phyloP scores from a whole-genome alignment of 2,797 vertebrate genomes.

The Caiman crocodilus region DNA sequence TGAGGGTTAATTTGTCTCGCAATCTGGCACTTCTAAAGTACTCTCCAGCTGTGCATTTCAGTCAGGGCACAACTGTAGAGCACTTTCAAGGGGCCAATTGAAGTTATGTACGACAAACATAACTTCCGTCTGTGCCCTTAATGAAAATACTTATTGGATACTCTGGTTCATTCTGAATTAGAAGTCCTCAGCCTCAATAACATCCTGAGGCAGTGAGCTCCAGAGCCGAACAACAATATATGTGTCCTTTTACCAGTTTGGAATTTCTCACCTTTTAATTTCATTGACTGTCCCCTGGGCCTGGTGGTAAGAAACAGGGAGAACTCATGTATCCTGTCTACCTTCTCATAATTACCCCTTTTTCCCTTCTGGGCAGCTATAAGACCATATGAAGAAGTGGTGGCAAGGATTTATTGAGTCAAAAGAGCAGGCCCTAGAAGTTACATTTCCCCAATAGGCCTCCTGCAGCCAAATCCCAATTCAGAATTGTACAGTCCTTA shows the following conservation, averaged over 20 bases:
- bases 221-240: not conserved
- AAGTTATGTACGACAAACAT: too few relatives aligned
- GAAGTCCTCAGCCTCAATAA: rapidly evolving
- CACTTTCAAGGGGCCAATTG: too few relatives aligned
- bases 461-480: rapidly evolving
- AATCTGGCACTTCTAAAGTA: too few relatives aligned
- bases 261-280: not conserved
- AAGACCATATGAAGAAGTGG: not conserved
- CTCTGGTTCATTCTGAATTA: not conserved
- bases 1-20: too few relatives aligned
- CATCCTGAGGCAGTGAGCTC: not conserved
- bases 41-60: too few relatives aligned
- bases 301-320: not conserved
- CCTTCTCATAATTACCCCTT: rapidly evolving
- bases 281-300: not conserved
- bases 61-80: too few relatives aligned
- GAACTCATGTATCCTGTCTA: not conserved
- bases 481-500: not conserved
- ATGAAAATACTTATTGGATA: not conserved
- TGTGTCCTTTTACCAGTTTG: not conserved
- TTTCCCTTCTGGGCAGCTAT: not conserved
- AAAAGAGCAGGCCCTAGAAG: not conserved
- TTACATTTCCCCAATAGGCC: not conserved
- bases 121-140: too few relatives aligned
- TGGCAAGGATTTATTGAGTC: not conserved